phyloP scores from a whole-genome alignment of 2,113 vertebrate species.

The Tichodroma muraria region DNA sequence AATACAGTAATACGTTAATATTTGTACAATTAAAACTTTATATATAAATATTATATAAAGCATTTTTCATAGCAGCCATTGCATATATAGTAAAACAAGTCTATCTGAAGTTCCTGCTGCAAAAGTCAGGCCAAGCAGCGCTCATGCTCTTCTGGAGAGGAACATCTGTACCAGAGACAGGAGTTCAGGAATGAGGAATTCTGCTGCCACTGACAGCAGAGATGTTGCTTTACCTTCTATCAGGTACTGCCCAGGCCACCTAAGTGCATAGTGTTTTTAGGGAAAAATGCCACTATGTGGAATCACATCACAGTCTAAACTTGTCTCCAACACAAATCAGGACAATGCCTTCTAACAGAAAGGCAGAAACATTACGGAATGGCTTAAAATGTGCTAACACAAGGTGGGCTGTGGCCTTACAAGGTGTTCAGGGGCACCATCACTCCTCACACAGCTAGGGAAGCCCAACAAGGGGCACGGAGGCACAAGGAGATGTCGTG shows the following conservation, averaged over 20 bases:
- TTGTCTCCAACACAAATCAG: slow-evolving; percentile 64
- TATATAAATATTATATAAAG: slow-evolving; percentile 67
- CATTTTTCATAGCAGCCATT: slow-evolving; percentile 74
- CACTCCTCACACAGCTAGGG: neutral
- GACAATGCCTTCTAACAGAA: slow-evolving; percentile 67
- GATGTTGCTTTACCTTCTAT: slow-evolving; percentile 9
- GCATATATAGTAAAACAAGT: slow-evolving; percentile 49
- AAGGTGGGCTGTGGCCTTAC: neutral
- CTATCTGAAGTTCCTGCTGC: slow-evolving; percentile 22
- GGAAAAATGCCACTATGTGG: neutral
- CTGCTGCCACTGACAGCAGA: slow-evolving; percentile 7
- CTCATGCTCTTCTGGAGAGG: slow-evolving; percentile 14
- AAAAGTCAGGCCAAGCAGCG: slow-evolving; percentile 29
- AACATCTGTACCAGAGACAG: slow-evolving; percentile 18
- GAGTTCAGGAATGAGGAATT: neutral
- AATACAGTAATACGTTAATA: slow-evolving; percentile 73
- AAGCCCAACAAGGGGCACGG: neutral
- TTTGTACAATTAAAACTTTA: slow-evolving; percentile 70
- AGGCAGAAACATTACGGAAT: neutral
- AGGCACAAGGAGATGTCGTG: neutral
- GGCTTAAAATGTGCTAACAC: neutral
- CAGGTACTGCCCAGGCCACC: slow-evolving; percentile 20
- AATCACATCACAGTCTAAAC: slow-evolving; percentile 52
- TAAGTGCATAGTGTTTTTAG: slow-evolving; percentile 72
- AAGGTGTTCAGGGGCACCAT: neutral